Conservation (phyloP, 2,113 vertebrate genomes). For the Cyrtonyx montezumae region DNA sequence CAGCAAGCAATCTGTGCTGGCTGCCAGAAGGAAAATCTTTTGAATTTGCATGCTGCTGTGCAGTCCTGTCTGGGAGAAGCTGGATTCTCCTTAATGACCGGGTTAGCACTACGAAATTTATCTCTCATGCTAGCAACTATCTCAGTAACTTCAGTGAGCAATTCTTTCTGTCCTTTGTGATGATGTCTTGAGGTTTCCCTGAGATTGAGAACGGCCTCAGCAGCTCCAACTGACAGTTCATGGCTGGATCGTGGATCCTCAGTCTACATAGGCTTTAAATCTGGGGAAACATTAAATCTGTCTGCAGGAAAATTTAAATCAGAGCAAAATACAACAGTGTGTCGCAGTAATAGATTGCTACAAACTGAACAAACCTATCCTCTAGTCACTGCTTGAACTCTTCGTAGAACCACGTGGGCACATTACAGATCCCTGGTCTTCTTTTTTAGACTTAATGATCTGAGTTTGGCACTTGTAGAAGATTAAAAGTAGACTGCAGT, state of each 20-base stretch:
- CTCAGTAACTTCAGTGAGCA: background rate
- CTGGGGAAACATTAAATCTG: background rate
- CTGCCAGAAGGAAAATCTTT: background rate
- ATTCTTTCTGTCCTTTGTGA: background rate
- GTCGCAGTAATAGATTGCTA: background rate
- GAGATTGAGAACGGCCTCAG: background rate
- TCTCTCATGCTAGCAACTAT: background rate
- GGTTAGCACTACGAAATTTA: background rate
- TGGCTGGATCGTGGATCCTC: background rate
- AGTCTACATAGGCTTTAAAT: background rate
- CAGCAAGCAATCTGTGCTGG: background rate
- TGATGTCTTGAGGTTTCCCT: background rate
- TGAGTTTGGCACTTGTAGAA: constrained; percentile 44
- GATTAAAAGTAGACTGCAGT: constrained; percentile 52
- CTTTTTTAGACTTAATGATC: constrained; percentile 35
- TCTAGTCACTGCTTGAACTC: background rate
- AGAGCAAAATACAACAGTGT: background rate
- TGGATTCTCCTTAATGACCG: background rate
- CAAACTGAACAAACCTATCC: constrained; percentile 2
- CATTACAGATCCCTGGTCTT: constrained; percentile 16
- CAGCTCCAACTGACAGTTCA: background rate
- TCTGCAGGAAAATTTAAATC: background rate
- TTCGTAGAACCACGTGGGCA: background rate
- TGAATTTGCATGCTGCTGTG: background rate
- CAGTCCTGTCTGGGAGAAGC: background rate